Conservation (phyloP, 2,113 vertebrate species). For the Nettapus auritus region DNA sequence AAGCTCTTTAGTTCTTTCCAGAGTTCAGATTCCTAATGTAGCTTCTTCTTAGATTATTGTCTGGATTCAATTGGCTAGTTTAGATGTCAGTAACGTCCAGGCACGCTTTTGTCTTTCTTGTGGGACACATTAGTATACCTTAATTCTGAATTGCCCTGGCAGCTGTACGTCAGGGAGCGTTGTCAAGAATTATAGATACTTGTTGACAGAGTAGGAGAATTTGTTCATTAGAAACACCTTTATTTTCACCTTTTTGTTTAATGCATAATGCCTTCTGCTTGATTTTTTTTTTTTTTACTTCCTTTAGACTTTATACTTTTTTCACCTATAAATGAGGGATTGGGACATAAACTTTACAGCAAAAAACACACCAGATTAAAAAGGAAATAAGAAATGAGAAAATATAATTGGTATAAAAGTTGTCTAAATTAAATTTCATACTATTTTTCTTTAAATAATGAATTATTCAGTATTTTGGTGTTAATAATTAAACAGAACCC, state of each 20-base stretch:
- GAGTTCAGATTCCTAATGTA: background rate
- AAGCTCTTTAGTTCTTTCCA: background rate
- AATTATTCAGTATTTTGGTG: conserved; percentile 73
- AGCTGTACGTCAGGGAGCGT: background rate
- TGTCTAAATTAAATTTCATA: conserved; percentile 36
- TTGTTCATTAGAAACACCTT: background rate
- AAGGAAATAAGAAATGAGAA: background rate
- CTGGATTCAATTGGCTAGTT: background rate
- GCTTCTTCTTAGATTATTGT: background rate
- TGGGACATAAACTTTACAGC: background rate
- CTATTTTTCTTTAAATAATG: conserved; percentile 59
- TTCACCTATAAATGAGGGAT: conserved; percentile 1
- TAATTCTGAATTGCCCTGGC: background rate
- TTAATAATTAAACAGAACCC: conserved; percentile 72
- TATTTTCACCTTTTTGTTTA: background rate
- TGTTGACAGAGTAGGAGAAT: background rate
- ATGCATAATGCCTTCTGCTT: background rate
- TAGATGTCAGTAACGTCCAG: background rate
- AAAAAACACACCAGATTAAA: background rate
- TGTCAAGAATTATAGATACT: background rate
- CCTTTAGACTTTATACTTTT: background rate
- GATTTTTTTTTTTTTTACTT: background rate
- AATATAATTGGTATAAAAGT: conserved; percentile 23
- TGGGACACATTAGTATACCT: rapidly evolving
- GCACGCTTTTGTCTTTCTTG: background rate